Conservation (phyloP, 2,113 vertebrate species). For the Chamaea fasciata region DNA sequence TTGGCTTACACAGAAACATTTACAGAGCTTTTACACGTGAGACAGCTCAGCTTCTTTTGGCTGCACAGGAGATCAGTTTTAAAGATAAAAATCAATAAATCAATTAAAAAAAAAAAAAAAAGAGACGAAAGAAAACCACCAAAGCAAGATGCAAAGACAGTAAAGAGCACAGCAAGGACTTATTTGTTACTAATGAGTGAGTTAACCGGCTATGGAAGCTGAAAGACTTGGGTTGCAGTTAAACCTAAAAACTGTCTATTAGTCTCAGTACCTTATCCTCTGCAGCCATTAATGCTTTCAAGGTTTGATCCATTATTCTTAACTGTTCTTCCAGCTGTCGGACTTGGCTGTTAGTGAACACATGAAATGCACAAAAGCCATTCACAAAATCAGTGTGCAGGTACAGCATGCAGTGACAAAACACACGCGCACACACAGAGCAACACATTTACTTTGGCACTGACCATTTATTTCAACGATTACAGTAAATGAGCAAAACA, state of each 20-base stretch:
- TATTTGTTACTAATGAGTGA: conserved; percentile 44
- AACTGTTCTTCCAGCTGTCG: conserved; percentile 89
- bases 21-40: background rate
- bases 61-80: conserved; percentile 56
- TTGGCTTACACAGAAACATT: conserved; percentile 15
- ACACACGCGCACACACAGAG: conserved; percentile 38
- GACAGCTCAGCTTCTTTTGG: conserved; percentile 73
- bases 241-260: conserved; percentile 65
- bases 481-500: conserved; percentile 22
- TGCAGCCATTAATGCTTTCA: conserved; percentile 91
- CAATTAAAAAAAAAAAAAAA: background rate
- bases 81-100: conserved; percentile 62
- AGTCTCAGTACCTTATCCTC: conserved; percentile 89
- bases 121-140: conserved; percentile 65
- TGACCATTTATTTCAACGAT: background rate
- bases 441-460: conserved; percentile 9
- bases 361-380: conserved; percentile 87
- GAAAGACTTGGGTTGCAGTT: conserved; percentile 60
- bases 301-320: conserved; percentile 92
- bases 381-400: conserved; percentile 86
- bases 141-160: conserved; percentile 69
- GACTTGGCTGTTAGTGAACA: conserved; percentile 90
- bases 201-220: conserved; percentile 55
- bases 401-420: conserved; percentile 79
- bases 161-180: conserved; percentile 38